Evolutionary conservation across 1,140 invertebrate genomes (phyloP).

Genomic region (Chrysopa pallens): DNA sequence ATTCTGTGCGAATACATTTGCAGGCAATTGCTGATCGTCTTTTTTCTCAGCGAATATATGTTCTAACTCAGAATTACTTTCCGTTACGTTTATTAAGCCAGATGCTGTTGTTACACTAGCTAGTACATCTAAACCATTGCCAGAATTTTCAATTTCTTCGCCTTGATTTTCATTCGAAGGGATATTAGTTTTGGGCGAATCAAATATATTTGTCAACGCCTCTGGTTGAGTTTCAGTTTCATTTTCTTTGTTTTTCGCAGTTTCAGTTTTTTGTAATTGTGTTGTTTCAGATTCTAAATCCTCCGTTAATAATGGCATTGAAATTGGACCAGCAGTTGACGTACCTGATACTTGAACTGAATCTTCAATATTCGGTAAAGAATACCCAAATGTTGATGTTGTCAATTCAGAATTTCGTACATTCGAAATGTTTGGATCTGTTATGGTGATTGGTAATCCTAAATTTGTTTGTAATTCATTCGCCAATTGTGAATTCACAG

Average conservation of each 20-base stretch:
- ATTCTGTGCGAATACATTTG: no score
- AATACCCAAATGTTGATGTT: slow-evolving; percentile 16
- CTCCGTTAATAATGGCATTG: slow-evolving; percentile 11
- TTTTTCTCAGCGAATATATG: no score
- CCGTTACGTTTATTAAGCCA: no score
- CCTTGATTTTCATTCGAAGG: not conserved
- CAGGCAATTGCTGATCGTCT: no score
- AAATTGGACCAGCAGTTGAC: slow-evolving; percentile 4
- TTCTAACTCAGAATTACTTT: no score
- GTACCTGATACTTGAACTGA: slow-evolving; percentile 10
- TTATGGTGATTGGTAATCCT: slow-evolving; percentile 47
- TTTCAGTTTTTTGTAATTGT: not conserved
- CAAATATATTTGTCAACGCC: not conserved
- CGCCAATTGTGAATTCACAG: slow-evolving; percentile 21
- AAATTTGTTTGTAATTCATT: slow-evolving; percentile 36
- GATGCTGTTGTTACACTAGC: not conserved
- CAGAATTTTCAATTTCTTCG: not conserved
- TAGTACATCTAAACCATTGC: not conserved
- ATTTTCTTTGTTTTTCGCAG: not conserved
- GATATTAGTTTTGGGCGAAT: not conserved
- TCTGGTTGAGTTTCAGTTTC: not conserved
- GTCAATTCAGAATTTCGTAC: slow-evolving; percentile 10
- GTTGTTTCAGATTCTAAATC: slow-evolving; percentile 8
- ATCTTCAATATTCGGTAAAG: slow-evolving; percentile 16
- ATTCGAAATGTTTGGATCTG: slow-evolving; percentile 41